Percentiles rank a stretch among this genome's conserved stretches.
Evolutionary conservation across 2,113 vertebrate genomes (phyloP).

Genomic region (Psephotus haematonotus): DNA sequence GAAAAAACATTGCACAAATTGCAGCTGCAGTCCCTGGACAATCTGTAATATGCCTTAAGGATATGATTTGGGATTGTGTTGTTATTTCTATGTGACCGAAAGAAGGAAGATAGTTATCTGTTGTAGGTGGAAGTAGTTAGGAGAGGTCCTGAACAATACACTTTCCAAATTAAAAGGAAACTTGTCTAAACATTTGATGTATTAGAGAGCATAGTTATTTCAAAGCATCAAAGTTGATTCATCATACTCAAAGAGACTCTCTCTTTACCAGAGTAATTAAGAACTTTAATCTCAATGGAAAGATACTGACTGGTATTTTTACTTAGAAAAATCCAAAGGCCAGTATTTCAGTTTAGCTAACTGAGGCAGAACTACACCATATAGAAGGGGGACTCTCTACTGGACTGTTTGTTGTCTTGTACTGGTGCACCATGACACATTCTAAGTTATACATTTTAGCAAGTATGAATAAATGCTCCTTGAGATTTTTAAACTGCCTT

Average conservation of each 20-base stretch:
- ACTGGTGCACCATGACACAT: background rate
- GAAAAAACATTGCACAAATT: background rate
- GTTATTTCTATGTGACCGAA: background rate
- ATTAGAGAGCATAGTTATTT: background rate
- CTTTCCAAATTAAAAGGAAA: background rate
- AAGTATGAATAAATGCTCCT: background rate
- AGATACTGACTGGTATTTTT: background rate
- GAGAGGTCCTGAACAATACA: background rate
- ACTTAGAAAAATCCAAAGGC: background rate
- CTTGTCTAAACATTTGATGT: accelerated
- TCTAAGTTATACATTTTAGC: background rate
- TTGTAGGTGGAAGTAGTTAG: background rate
- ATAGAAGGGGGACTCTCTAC: background rate
- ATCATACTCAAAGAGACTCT: background rate
- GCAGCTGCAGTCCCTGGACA: background rate
- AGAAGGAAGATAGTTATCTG: background rate
- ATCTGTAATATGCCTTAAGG: background rate
- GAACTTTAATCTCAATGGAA: background rate
- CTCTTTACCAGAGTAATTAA: background rate
- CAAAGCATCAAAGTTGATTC: background rate
- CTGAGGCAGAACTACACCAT: background rate
- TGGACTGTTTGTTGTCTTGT: background rate
- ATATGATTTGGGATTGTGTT: background rate
- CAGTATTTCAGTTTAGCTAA: background rate
- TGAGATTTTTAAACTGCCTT: background rate